Percentiles rank a stretch among this genome's conserved stretches.
Evolutionary conservation across 2,888 invertebrate genomes (phyloP).

Genomic region (Andrena minutula): DNA sequence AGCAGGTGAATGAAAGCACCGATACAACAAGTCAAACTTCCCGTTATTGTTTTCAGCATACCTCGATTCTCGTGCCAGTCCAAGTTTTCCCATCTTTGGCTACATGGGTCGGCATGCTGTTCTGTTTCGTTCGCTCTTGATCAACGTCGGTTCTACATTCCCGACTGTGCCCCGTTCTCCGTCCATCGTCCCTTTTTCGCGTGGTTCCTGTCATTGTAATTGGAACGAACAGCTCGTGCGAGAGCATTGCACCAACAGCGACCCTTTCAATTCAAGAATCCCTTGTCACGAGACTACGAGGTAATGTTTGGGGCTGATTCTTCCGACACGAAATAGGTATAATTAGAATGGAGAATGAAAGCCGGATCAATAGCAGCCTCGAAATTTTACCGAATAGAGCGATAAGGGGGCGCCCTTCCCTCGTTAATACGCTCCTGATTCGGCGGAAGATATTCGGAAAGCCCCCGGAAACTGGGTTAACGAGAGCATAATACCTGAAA

Average conservation of each 20-base stretch:
- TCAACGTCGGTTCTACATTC: not conserved
- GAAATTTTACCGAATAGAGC: constrained; percentile 5
- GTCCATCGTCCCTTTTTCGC: not conserved
- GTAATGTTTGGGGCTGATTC: not conserved
- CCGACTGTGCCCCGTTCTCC: not conserved
- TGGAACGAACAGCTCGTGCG: not conserved
- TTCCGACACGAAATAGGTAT: not conserved
- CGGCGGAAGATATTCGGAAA: constrained; percentile 3
- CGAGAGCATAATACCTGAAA: constrained; percentile 26
- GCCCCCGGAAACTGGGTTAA: constrained; percentile 44
- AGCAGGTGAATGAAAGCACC: not conserved
- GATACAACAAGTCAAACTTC: not conserved
- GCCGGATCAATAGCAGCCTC: constrained; percentile 9
- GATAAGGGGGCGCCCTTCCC: constrained; percentile 14
- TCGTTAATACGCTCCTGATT: constrained; percentile 27
- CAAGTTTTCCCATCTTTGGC: not conserved
- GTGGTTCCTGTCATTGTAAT: not conserved
- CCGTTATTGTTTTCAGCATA: not conserved
- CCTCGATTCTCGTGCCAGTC: not conserved
- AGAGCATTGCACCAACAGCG: not conserved
- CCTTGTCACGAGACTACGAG: not conserved
- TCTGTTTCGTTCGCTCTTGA: not conserved
- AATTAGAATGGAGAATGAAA: constrained; percentile 3
- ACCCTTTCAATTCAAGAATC: not conserved
- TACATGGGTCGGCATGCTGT: not conserved